These are phyloP conservation scores for Uropsilus gracilis DNA, from an alignment of 2,113 vertebrate species.

Conservation along the genomic window DNA sequence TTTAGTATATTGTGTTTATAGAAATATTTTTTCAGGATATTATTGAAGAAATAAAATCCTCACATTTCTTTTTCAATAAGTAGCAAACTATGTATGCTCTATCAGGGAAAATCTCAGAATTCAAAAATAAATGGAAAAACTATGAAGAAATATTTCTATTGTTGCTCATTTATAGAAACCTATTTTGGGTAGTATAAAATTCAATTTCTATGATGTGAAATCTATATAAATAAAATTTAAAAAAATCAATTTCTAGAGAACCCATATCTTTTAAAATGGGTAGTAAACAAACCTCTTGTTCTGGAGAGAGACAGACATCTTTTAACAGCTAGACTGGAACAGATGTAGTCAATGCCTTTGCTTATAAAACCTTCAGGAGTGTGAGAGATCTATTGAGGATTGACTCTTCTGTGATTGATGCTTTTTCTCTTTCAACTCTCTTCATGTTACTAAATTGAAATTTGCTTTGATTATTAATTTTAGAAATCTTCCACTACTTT, in stretches of 20 bases:
- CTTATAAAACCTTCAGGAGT: not conserved
- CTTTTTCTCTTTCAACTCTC: not conserved
- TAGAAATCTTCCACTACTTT: not conserved
- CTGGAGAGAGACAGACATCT: not conserved
- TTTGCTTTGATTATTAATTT: not conserved
- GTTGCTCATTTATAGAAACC: not conserved
- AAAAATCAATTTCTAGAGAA: no score
- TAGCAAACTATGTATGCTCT: not conserved
- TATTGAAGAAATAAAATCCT: not conserved
- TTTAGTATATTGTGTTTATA: not conserved
- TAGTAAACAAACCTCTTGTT: not conserved
- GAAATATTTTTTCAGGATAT: not conserved
- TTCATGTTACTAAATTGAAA: not conserved
- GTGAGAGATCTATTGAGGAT: not conserved
- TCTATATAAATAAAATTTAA: no score
- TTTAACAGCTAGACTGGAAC: not conserved
- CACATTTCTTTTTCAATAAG: not conserved
- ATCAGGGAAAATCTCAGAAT: not conserved
- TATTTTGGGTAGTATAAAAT: not conserved
- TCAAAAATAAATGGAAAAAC: not conserved
- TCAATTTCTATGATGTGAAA: not conserved
- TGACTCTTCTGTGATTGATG: not conserved
- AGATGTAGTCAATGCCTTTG: not conserved
- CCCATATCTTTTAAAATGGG: not conserved
- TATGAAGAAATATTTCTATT: not conserved